These are phyloP conservation scores for Prosapia bicincta DNA, from an alignment of 2,888 invertebrate genomes.

Conservation along the genomic window DNA sequence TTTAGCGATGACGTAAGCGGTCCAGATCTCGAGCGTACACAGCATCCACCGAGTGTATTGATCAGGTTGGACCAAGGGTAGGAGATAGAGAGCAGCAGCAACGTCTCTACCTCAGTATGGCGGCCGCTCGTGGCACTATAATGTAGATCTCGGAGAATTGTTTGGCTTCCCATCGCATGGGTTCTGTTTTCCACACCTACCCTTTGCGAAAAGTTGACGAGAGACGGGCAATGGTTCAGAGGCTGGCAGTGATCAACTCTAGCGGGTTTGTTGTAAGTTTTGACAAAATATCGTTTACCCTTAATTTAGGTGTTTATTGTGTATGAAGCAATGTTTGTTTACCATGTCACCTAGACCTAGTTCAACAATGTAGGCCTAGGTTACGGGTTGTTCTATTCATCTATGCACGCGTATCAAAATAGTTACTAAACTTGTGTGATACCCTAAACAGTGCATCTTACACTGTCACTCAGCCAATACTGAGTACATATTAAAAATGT, in stretches of 20 bases:
- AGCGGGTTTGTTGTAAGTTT: constrained; percentile 23
- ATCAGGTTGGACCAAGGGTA: constrained; percentile 6
- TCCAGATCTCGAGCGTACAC: neutral
- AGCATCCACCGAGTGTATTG: constrained; percentile 10
- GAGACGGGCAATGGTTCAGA: constrained; percentile 12
- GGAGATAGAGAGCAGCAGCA: neutral
- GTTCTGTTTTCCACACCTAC: constrained; percentile 31
- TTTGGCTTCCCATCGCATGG: neutral
- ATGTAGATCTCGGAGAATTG: neutral
- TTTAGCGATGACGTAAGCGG: constrained; percentile 8
- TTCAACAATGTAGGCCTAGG: no score
- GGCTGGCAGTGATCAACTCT: constrained; percentile 23
- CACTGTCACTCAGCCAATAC: no score
- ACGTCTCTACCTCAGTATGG: constrained; percentile 6
- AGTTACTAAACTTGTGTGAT: no score
- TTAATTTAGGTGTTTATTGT: no score
- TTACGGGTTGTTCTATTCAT: neutral
- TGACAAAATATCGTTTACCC: neutral
- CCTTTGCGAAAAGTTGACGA: constrained; percentile 32
- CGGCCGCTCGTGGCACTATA: neutral
- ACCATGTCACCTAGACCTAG: neutral
- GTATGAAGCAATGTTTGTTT: neutral
- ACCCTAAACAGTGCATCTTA: no score
- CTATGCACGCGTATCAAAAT: neutral
- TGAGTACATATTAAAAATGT: no score